phyloP scores from a whole-genome alignment of 2,797 vertebrate genomes.

The Eleutherodactylus coqui region DNA sequence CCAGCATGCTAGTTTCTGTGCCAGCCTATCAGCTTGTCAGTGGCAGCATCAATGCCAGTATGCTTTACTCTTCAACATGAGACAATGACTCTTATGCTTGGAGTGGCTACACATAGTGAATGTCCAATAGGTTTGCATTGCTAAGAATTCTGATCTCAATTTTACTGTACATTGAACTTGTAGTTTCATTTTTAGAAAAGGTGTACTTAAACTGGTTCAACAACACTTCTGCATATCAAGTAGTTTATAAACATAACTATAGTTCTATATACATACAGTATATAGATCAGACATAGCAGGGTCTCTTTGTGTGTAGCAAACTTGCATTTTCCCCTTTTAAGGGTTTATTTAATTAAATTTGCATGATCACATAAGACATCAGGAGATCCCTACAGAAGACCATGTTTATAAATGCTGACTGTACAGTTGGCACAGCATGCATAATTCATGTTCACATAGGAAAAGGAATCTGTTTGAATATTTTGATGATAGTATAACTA shows the following conservation, averaged over 20 bases:
- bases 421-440: background rate
- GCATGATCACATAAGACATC: background rate
- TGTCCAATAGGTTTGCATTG: background rate
- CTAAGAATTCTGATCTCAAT: too few relatives aligned
- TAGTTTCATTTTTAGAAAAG: background rate
- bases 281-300: too few relatives aligned
- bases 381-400: background rate
- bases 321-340: background rate
- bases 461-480: background rate
- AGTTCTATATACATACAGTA: background rate
- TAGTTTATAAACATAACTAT: too few relatives aligned
- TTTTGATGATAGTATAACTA: background rate
- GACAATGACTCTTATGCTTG: background rate
- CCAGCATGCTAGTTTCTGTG: background rate
- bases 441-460: slow-evolving; percentile 26
- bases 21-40: background rate
- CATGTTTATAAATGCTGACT: slow-evolving; percentile 1
- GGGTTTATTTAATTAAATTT: background rate
- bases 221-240: background rate
- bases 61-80: background rate
- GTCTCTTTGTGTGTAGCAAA: too few relatives aligned
- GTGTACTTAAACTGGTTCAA: background rate
- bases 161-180: background rate
- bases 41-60: background rate
- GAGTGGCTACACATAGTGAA: background rate